phyloP scores from a whole-genome alignment of 2,797 vertebrate species.

The Hylomyscus alleni region DNA sequence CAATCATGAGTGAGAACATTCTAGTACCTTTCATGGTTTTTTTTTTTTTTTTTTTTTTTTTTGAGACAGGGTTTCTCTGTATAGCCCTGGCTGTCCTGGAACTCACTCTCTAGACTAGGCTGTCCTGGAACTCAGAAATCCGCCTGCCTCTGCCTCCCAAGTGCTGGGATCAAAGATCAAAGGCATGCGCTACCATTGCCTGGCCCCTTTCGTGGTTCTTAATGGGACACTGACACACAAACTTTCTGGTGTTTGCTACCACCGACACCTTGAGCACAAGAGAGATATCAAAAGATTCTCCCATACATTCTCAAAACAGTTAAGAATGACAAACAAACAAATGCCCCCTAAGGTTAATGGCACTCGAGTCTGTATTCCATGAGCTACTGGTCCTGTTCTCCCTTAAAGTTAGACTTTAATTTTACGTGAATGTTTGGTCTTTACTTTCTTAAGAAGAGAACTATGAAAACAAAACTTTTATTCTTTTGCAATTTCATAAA shows the following conservation, averaged over 20 bases:
- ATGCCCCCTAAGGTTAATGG: not conserved
- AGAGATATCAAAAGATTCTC: not conserved
- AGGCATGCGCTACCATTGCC: too few relatives aligned
- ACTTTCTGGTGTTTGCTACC: not conserved
- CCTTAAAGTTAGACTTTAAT: not conserved
- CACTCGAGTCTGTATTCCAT: not conserved
- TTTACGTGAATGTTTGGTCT: conserved; percentile 8
- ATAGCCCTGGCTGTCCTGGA: too few relatives aligned
- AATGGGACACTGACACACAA: not conserved
- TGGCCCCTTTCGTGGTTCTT: not conserved
- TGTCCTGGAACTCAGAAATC: too few relatives aligned
- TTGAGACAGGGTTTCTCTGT: too few relatives aligned
- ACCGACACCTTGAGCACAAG: not conserved
- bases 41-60: not conserved
- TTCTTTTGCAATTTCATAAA: not conserved
- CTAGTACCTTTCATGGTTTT: not conserved
- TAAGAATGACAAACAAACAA: not conserved
- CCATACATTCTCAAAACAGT: not conserved
- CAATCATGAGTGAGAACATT: not conserved
- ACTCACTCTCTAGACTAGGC: too few relatives aligned
- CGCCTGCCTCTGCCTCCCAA: too few relatives aligned
- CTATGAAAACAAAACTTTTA: not conserved
- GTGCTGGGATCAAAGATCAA: too few relatives aligned
- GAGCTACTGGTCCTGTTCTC: too few relatives aligned
- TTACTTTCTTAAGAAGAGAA: not conserved